These are phyloP conservation scores for Myrmecobius fasciatus DNA, from an alignment of 2,113 vertebrate species.

Conservation along the genomic window DNA sequence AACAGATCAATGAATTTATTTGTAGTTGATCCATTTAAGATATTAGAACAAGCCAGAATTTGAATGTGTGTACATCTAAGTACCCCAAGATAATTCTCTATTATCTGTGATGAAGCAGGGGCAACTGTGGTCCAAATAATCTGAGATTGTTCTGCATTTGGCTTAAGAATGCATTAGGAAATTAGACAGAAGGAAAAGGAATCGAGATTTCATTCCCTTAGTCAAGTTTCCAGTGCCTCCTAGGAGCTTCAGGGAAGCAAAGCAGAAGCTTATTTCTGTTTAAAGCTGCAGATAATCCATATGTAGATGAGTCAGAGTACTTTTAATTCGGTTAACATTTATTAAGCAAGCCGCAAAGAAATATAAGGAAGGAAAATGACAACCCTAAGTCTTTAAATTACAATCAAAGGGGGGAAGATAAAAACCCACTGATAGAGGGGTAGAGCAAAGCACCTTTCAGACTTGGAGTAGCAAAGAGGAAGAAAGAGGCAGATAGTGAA, in stretches of 20 bases:
- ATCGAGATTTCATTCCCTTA: neutral
- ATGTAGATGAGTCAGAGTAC: neutral
- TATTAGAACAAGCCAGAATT: neutral
- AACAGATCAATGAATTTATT: neutral
- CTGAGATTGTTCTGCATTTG: neutral
- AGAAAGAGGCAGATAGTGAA: neutral
- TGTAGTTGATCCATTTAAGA: neutral
- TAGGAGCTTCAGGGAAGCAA: neutral
- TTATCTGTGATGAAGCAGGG: neutral
- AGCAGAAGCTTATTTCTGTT: neutral
- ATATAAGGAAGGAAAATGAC: neutral
- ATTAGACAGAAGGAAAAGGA: neutral
- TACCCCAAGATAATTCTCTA: neutral
- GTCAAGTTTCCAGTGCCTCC: neutral
- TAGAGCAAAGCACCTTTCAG: neutral
- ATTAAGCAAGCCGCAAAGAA: neutral
- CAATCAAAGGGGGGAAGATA: neutral
- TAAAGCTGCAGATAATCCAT: neutral
- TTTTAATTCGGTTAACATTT: neutral
- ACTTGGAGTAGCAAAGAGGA: neutral
- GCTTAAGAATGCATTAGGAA: neutral
- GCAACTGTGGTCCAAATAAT: neutral
- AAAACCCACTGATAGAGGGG: neutral
- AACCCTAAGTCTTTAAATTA: neutral
- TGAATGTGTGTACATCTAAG: neutral